Evolutionary conservation across 1,140 invertebrate species (phyloP).

Genomic region (Papilio dardanus): DNA sequence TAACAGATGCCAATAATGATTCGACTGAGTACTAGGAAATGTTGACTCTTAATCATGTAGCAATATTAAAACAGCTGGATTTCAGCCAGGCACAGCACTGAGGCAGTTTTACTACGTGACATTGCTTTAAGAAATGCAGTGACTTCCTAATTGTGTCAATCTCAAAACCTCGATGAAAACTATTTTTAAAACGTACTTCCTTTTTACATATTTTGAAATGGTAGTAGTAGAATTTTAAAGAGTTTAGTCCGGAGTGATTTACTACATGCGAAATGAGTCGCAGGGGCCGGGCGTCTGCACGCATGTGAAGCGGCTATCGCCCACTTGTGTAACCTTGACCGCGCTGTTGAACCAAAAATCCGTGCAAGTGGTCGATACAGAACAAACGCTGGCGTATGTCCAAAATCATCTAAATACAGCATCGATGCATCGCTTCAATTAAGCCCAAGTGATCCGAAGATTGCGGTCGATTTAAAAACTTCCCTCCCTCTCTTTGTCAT

Average conservation of each 20-base stretch:
- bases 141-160: conserved; percentile 42
- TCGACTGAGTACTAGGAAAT: conserved; percentile 34
- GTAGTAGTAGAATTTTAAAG: background rate
- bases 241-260: no score
- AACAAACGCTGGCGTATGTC: conserved; percentile 64
- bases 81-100: conserved; percentile 51
- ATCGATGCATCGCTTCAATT: conserved; percentile 72
- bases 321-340: conserved; percentile 66
- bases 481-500: background rate
- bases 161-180: background rate
- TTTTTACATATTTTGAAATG: background rate
- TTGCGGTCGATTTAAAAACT: conserved; percentile 24
- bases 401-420: conserved; percentile 74
- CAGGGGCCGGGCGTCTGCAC: background rate
- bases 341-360: conserved; percentile 62
- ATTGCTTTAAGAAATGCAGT: conserved; percentile 49
- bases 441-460: conserved; percentile 52
- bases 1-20: conserved; percentile 45
- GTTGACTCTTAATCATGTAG: conserved; percentile 52
- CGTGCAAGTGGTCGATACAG: conserved; percentile 57
- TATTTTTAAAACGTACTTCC: background rate
- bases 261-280: background rate
- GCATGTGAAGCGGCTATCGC: conserved; percentile 42
- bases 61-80: conserved; percentile 55
- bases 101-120: conserved; percentile 52